A percentile compares a stretch with the other conserved stretches of the same genome.
Conservation (phyloP, 2,113 vertebrate species). For the Phrynosoma platyrhinos region DNA sequence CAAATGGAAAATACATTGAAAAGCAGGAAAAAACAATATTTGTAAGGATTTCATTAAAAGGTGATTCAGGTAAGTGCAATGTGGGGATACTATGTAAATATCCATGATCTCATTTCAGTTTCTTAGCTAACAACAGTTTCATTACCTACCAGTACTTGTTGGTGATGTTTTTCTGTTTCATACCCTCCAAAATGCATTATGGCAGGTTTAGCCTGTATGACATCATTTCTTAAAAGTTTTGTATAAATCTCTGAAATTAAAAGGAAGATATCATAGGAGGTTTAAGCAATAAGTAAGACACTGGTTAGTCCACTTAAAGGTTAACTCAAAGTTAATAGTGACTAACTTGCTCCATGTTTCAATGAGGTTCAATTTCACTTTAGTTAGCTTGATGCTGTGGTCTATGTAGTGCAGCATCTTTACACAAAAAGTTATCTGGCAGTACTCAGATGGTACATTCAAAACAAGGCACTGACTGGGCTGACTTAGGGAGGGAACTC, state of each 20-base stretch:
- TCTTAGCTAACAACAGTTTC: slow-evolving; percentile 13
- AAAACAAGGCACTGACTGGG: not conserved
- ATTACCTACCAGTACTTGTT: slow-evolving; percentile 83
- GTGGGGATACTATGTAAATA: not conserved
- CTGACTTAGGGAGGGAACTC: too few species aligned
- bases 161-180: slow-evolving; percentile 82
- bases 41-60: not conserved
- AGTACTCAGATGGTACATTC: not conserved
- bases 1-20: not conserved
- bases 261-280: slow-evolving; percentile 32
- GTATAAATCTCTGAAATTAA: slow-evolving; percentile 81
- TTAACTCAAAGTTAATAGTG: not conserved
- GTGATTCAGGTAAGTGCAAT: not conserved
- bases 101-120: slow-evolving; percentile 1
- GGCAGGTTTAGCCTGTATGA: slow-evolving; percentile 85
- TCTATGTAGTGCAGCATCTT: not conserved
- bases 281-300: not conserved
- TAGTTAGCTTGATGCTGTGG: not conserved
- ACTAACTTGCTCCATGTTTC: not conserved
- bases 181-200: slow-evolving; percentile 92
- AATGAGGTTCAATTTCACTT: not conserved
- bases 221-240: slow-evolving; percentile 79
- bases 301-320: not conserved
- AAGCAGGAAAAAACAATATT: not conserved
- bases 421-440: not conserved